Base-by-base conservation (phyloP, 2,797 vertebrate genomes). In the Pseudochromis fuscus region DNA sequence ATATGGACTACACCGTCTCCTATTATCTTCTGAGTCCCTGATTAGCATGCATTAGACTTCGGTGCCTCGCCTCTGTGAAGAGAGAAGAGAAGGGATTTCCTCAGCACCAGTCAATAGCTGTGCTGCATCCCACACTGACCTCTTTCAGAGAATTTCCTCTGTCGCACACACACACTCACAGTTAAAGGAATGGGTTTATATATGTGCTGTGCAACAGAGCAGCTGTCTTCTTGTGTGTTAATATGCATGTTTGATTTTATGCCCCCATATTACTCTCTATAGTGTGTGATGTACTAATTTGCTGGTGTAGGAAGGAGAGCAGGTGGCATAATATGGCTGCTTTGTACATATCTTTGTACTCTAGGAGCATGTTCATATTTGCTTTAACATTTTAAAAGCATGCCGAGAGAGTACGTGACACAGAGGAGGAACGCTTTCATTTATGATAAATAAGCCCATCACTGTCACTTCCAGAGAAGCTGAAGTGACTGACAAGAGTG, bases 31-130 rank as follows among this genome's bases (percentile, higher is more conserved):
- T 81, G 75, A 89, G 87, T 75, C 61, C 44, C 72, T 80, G 87
- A 89, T 92, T 89, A 90, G 79, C 89, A 90, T 89, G 83, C 74
- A 68, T 77, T 68, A 76, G 64, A 80, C 84, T 83, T 69, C 77
- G 75, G 76, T 86, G 79, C 70, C 57, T 70, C 56, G 74, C 65
- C 70, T 72, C 65, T 79, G 82, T 84, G 90, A 89, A 79, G 70
- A 67, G 61, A 81, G 68, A 84, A 75, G 64, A 87, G 81, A 74
- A 76, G 90, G 91, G 91, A 91, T 93, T 93, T 91, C 92, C 91
- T 92, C 87, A 59, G 79, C 81, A 82, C 71, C 71, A 90, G 87
- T 87, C 79, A 71, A 90, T 84, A 89, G 79, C 75, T 69, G 66
- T n/a, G 72, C 70, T 75, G 83, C 51, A 67, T 78, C 78, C 64